Evolutionary conservation across 2,797 vertebrate species (phyloP).

Genomic region (Megaceryle alcyon): DNA sequence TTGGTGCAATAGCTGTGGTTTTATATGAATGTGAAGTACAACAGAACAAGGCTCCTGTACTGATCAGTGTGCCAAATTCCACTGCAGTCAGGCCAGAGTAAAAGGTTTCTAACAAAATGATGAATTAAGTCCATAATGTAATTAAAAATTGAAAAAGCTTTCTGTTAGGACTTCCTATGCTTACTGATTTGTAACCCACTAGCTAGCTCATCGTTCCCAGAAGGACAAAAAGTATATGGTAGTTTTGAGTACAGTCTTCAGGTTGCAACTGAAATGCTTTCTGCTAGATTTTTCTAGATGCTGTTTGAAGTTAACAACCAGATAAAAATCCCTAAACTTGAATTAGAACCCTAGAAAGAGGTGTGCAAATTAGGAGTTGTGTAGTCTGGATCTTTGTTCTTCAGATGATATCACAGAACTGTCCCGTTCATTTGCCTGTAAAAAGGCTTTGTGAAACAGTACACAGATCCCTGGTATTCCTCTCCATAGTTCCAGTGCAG

Average conservation of each 20-base stretch:
- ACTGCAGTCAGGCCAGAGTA: neutral
- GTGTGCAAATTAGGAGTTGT: neutral
- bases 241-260: neutral
- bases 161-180: neutral
- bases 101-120: neutral
- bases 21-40: neutral
- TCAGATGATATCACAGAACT: neutral
- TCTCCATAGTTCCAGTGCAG: neutral
- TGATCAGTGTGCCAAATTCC: neutral
- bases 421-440: neutral
- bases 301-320: neutral
- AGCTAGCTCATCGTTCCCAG: neutral
- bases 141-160: neutral
- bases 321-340: neutral
- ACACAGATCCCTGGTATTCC: rapidly evolving
- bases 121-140: neutral
- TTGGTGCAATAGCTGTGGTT: neutral
- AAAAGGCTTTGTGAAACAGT: neutral
- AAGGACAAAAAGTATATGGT: neutral
- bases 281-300: neutral
- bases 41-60: neutral
- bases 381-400: neutral
- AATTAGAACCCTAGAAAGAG: neutral
- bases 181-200: neutral
- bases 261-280: neutral